A percentile compares a stretch with the other conserved stretches of the same genome.
Evolutionary conservation across 2,888 invertebrate genomes (phyloP).

Genomic region (Epinotia demarniana): DNA sequence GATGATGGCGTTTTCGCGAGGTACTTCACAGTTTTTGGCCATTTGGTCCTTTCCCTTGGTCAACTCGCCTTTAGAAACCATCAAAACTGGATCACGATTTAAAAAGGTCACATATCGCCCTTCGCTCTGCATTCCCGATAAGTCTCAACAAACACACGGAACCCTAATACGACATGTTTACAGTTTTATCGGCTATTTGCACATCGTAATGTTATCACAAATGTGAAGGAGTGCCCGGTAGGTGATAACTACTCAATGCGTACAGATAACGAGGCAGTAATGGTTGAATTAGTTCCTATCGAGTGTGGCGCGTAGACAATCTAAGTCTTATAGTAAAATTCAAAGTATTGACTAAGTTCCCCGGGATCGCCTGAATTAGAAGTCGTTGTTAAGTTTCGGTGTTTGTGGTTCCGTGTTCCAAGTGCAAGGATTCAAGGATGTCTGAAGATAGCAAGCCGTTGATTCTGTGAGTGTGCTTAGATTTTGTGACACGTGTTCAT

Average conservation of each 20-base stretch:
- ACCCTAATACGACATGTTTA: slow-evolving; percentile 33
- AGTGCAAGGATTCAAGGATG: slow-evolving; percentile 54
- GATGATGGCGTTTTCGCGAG: neutral
- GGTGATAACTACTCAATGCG: slow-evolving; percentile 39
- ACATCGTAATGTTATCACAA: slow-evolving; percentile 54
- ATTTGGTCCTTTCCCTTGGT: no score
- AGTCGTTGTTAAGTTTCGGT: neutral
- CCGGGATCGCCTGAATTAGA: neutral
- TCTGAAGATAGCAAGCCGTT: slow-evolving; percentile 66
- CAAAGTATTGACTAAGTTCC: neutral
- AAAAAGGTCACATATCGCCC: neutral
- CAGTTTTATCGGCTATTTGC: slow-evolving; percentile 57
- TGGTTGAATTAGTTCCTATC: slow-evolving; percentile 41
- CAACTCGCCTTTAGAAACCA: neutral
- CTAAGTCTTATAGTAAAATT: slow-evolving; percentile 8
- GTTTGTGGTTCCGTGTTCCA: slow-evolving; percentile 3
- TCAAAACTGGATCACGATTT: neutral
- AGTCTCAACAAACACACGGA: slow-evolving; percentile 22
- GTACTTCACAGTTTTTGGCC: no score
- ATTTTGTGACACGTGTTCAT: slow-evolving; percentile 15
- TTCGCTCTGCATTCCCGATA: neutral
- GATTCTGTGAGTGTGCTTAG: slow-evolving; percentile 65
- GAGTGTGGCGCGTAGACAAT: slow-evolving; percentile 21
- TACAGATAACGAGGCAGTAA: slow-evolving; percentile 40
- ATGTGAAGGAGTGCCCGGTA: slow-evolving; percentile 55